phyloP scores from a whole-genome alignment of 1,140 invertebrate genomes.

The Lethocerus indicus region DNA sequence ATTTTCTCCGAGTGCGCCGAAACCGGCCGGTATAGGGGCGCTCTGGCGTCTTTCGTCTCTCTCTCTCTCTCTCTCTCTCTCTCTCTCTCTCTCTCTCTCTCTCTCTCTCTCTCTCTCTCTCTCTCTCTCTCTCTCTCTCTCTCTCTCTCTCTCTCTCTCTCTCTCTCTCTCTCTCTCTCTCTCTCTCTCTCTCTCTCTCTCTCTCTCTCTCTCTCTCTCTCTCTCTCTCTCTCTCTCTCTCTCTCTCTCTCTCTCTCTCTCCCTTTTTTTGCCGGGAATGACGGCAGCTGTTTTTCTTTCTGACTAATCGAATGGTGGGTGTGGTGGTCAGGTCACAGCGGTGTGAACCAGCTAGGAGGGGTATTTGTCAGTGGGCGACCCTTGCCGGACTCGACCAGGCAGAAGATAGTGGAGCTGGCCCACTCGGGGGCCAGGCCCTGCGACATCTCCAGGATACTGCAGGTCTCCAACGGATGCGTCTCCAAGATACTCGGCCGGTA shows the following conservation, averaged over 20 bases:
- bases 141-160: constrained; percentile 11
- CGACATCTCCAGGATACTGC: constrained; percentile 84
- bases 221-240: constrained; percentile 10
- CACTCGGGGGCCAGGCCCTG: constrained; percentile 85
- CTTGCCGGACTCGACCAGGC: constrained; percentile 83
- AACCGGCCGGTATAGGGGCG: too few relatives aligned
- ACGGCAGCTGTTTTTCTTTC: not conserved
- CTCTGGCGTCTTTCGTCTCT: too few relatives aligned
- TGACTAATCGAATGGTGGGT: not conserved
- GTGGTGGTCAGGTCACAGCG: constrained; percentile 63
- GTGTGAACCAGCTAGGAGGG: constrained; percentile 95
- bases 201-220: constrained; percentile 11
- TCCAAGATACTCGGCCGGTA: constrained; percentile 74
- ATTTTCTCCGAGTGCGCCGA: too few relatives aligned
- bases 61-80: constrained; percentile 5
- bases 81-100: constrained; percentile 3
- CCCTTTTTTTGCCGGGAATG: constrained; percentile 9
- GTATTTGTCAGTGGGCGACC: constrained; percentile 95
- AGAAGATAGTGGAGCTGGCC: constrained; percentile 89
- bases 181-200: constrained; percentile 10
- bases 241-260: constrained; percentile 4
- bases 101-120: constrained; percentile 6
- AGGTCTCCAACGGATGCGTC: constrained; percentile 82
- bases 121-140: constrained; percentile 7
- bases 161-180: constrained; percentile 8